Percentiles rank a stretch among this genome's conserved stretches.
Conservation (phyloP, 1,140 invertebrate species). For the Choristoneura fumiferana region DNA sequence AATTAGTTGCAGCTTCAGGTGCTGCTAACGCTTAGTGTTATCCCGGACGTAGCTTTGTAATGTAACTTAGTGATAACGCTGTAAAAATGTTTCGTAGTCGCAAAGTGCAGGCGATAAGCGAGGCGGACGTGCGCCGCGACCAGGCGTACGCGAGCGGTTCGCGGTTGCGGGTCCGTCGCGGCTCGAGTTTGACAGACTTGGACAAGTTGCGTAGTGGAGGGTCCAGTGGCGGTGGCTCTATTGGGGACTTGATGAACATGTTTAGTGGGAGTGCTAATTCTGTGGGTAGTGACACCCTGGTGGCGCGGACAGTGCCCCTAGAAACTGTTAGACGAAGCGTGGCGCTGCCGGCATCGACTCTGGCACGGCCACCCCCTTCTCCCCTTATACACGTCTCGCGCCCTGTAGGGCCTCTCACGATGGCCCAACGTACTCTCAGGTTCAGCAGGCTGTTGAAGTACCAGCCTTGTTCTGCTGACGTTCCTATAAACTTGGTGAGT, state of each 20-base stretch:
- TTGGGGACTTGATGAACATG: slow-evolving; percentile 89
- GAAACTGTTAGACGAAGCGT: slow-evolving; percentile 82
- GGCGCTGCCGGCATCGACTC: slow-evolving; percentile 54
- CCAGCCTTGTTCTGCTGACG: slow-evolving; percentile 64
- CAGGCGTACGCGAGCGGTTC: slow-evolving; percentile 42
- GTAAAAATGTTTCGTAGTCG: slow-evolving; percentile 56
- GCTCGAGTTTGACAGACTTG: slow-evolving; percentile 85
- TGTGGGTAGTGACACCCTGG: slow-evolving; percentile 81
- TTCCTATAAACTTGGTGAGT: slow-evolving; percentile 64
- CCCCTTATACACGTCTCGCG: slow-evolving; percentile 64
- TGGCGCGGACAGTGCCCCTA: slow-evolving; percentile 84
- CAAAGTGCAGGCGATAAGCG: slow-evolving; percentile 63
- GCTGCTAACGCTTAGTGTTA: slow-evolving; percentile 51
- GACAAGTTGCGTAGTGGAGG: slow-evolving; percentile 81
- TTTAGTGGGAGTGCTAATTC: slow-evolving; percentile 85
- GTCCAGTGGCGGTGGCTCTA: slow-evolving; percentile 81
- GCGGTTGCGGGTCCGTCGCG: slow-evolving; percentile 80
- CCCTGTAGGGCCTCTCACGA: slow-evolving; percentile 75
- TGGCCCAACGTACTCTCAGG: slow-evolving; percentile 82
- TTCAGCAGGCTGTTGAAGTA: slow-evolving; percentile 82
- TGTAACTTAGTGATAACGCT: slow-evolving; percentile 32
- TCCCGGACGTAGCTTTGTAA: slow-evolving; percentile 34
- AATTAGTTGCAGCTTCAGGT: slow-evolving; percentile 55
- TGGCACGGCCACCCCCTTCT: slow-evolving; percentile 58
- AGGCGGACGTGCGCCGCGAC: slow-evolving; percentile 63